Evolutionary conservation across 1,140 invertebrate species (phyloP).

Genomic region (Proales similis): DNA sequence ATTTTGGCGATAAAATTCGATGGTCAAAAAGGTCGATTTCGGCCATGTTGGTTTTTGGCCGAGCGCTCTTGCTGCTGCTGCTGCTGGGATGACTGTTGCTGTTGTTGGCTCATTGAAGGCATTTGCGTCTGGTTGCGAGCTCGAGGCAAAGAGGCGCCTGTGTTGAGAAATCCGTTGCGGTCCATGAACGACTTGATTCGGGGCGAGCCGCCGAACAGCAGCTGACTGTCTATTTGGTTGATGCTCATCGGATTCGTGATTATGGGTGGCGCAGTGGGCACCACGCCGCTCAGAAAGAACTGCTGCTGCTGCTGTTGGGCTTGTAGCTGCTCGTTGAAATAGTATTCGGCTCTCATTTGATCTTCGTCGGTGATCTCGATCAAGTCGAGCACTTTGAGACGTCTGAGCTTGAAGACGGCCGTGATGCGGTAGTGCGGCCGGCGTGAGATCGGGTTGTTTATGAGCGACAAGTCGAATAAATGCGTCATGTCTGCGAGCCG

Average conservation of each 20-base stretch:
- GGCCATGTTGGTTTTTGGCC: no score
- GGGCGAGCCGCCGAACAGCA: constrained; percentile 31
- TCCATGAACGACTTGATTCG: no score
- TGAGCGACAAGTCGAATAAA: constrained; percentile 35
- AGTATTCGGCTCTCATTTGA: constrained; percentile 47
- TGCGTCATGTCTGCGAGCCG: constrained; percentile 47
- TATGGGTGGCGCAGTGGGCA: constrained; percentile 33
- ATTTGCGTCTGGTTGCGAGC: no score
- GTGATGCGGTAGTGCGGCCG: constrained; percentile 48
- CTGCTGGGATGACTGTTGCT: no score
- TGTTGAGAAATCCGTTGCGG: no score
- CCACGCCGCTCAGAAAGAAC: constrained; percentile 33
- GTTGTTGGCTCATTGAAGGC: no score
- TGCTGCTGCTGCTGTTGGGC: constrained; percentile 19
- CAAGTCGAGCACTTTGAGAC: constrained; percentile 49
- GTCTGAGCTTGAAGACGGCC: constrained; percentile 47
- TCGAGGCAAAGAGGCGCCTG: no score
- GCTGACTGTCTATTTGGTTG: constrained; percentile 15
- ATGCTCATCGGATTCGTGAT: constrained; percentile 22
- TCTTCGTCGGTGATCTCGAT: constrained; percentile 50
- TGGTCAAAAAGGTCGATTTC: no score
- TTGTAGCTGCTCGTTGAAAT: constrained; percentile 50
- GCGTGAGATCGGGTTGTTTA: constrained; percentile 42
- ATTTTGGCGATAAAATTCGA: no score
- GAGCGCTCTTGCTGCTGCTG: no score